Conservation (phyloP, 2,113 vertebrate genomes). For the Mirounga angustirostris region DNA sequence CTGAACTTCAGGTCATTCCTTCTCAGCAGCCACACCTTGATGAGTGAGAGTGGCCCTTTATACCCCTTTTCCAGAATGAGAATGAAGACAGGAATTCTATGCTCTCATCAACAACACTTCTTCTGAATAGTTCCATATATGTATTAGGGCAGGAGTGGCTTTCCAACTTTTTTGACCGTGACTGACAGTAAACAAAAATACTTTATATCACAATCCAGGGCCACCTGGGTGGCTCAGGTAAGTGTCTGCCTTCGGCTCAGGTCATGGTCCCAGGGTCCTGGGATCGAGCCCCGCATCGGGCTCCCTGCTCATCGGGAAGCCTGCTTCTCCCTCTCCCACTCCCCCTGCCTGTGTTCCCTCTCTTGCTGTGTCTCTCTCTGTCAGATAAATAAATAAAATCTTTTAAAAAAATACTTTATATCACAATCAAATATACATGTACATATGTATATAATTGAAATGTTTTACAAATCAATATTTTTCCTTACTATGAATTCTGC, state of each 20-base stretch:
- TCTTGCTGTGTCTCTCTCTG: no score
- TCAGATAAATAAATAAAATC: no score
- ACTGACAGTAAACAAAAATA: neutral
- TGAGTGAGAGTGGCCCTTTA: neutral
- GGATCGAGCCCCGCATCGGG: no score
- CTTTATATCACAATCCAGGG: neutral
- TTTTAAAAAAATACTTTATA: neutral
- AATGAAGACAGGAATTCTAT: neutral
- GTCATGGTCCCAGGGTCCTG: no score
- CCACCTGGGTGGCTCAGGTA: no score
- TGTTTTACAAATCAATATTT: slow-evolving; percentile 16
- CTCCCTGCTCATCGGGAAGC: no score
- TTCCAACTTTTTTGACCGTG: neutral
- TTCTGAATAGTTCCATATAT: neutral
- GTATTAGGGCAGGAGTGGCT: neutral
- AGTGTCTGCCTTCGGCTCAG: no score
- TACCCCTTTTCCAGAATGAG: neutral
- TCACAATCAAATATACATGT: neutral
- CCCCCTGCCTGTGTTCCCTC: no score
- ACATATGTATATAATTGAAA: neutral
- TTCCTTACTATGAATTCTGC: neutral
- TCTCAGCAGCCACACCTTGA: neutral
- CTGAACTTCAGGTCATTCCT: neutral
- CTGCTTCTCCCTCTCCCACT: no score
- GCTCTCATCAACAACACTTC: neutral